A percentile compares a stretch with the other conserved stretches of the same genome.
Evolutionary conservation across 2,797 vertebrate species (phyloP).

Genomic region (Paedocypris micromegethes): DNA sequence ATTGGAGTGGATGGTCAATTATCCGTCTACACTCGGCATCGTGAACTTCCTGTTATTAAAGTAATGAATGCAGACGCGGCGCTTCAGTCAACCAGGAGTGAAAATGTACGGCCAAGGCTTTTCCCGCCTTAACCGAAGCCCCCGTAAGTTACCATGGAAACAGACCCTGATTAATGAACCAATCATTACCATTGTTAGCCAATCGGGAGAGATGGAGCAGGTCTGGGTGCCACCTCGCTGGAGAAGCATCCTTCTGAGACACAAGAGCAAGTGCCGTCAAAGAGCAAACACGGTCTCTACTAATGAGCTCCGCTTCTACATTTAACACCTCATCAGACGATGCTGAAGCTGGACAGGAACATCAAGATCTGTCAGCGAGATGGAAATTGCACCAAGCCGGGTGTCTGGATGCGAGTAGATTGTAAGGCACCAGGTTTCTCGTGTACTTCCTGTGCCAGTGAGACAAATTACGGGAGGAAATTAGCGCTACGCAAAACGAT

Average conservation of each 20-base stretch:
- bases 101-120: slow-evolving; percentile 20
- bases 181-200: slow-evolving; percentile 17
- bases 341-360: slow-evolving; percentile 23
- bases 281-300: slow-evolving; percentile 4
- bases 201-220: neutral
- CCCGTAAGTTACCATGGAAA: slow-evolving; percentile 63
- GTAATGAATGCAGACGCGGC: slow-evolving; percentile 48
- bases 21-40: slow-evolving; percentile 46
- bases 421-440: slow-evolving; percentile 19
- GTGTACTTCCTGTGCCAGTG: slow-evolving; percentile 11
- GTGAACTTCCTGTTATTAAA: slow-evolving; percentile 44
- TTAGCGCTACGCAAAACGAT: neutral
- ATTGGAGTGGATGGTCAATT: slow-evolving; percentile 47
- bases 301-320: slow-evolving; percentile 31
- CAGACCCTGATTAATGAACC: slow-evolving; percentile 55
- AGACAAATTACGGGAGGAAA: slow-evolving; percentile 19
- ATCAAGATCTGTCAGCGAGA: slow-evolving; percentile 30
- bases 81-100: slow-evolving; percentile 49
- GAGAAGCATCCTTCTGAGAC: slow-evolving; percentile 11
- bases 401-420: slow-evolving; percentile 20
- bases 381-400: slow-evolving; percentile 6
- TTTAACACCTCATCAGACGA: slow-evolving; percentile 31
- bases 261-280: neutral
- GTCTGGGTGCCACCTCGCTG: slow-evolving; percentile 3
- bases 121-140: slow-evolving; percentile 48